A percentile compares a stretch with the other conserved stretches of the same genome.
Conservation (phyloP, 2,797 vertebrate genomes). For the Acomys russatus region DNA sequence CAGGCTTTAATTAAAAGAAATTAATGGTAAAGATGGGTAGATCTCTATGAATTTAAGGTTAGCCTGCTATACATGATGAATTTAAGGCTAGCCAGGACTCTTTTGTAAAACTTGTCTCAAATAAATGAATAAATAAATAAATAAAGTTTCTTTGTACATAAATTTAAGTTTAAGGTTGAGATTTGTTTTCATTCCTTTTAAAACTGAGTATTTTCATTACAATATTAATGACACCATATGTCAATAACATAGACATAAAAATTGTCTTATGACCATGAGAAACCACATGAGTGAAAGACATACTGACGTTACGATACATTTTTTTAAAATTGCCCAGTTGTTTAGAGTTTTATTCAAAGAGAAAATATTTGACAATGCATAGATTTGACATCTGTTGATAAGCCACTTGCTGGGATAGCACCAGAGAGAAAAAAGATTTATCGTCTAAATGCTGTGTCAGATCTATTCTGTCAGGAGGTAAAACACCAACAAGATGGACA, state of each 20-base stretch:
- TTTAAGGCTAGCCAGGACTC: not conserved
- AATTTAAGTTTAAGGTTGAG: not conserved
- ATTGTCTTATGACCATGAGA: not conserved
- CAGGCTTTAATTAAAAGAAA: not conserved
- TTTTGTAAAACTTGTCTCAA: not conserved
- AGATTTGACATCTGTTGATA: conserved; percentile 51
- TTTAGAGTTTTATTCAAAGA: conserved; percentile 81
- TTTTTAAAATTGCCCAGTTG: conserved; percentile 25
- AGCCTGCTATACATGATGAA: not conserved
- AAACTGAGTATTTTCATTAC: not conserved
- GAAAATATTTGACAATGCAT: conserved; percentile 73
- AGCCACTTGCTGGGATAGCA: conserved; percentile 79
- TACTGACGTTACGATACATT: not conserved
- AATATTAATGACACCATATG: not conserved
- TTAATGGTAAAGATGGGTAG: not conserved
- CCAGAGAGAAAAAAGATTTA: conserved; percentile 63
- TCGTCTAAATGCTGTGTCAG: not conserved
- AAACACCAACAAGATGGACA: not conserved
- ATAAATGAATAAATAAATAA: not conserved
- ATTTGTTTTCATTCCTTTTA: not conserved
- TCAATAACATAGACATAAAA: not conserved
- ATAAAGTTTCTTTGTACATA: not conserved
- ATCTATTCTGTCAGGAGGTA: not conserved
- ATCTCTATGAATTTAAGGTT: not conserved
- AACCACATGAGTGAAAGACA: not conserved